Percentiles rank a stretch among this genome's conserved stretches.
Conservation (phyloP, 2,113 vertebrate genomes). For the Apaloderma vittatum region DNA sequence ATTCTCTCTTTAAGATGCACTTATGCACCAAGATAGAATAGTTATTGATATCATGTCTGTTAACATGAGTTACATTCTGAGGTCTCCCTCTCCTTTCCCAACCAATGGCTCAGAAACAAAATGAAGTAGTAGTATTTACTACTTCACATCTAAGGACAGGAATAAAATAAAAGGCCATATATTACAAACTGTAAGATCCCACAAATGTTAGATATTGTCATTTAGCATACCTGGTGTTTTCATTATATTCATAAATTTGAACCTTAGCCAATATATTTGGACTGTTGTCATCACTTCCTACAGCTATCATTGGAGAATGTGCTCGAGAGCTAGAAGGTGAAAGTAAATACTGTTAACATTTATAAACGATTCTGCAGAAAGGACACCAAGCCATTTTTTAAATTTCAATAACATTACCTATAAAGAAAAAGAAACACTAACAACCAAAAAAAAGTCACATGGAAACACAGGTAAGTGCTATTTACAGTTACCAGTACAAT, state of each 20-base stretch:
- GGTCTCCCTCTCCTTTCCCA: not conserved
- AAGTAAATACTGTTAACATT: not conserved
- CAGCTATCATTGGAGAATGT: conserved; percentile 96
- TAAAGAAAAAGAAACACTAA: not conserved
- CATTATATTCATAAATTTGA: conserved; percentile 98
- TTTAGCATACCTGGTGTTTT: conserved; percentile 91
- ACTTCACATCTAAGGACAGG: not conserved
- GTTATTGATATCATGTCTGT: rapidly evolving
- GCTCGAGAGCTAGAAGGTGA: conserved; percentile 87
- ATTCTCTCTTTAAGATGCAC: not conserved
- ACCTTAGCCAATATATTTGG: conserved; percentile 93
- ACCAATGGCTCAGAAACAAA: not conserved
- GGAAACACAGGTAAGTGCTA: not conserved
- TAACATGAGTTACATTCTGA: not conserved
- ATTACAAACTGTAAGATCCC: not conserved
- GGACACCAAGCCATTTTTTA: not conserved
- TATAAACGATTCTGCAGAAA: not conserved
- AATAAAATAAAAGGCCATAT: not conserved
- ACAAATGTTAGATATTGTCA: not conserved
- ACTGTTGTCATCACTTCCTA: conserved; percentile 95
- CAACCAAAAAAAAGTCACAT: not conserved
- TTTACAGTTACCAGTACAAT: not conserved
- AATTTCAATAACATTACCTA: not conserved
- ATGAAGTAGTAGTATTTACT: not conserved
- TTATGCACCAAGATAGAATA: not conserved